These are phyloP conservation scores for Eufriesea mexicana DNA, from an alignment of 1,140 invertebrate genomes.

Conservation along the genomic window DNA sequence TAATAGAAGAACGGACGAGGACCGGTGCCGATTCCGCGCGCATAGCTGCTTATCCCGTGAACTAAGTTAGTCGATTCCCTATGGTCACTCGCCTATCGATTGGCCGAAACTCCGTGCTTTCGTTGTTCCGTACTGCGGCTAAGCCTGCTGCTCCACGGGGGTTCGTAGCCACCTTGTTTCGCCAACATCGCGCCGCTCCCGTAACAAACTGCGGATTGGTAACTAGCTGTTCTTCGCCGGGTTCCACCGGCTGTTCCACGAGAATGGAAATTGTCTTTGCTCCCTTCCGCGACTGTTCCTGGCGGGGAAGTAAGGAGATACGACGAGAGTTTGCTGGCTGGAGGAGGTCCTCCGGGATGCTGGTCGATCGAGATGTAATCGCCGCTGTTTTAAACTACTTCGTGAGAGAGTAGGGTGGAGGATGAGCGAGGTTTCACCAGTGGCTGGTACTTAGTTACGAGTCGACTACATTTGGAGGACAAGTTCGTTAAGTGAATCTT, in stretches of 20 bases:
- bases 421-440: no score
- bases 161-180: constrained; percentile 3
- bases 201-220: constrained; percentile 32
- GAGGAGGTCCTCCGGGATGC: no score
- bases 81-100: constrained; percentile 55
- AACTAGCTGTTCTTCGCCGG: background rate
- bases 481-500: no score
- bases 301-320: background rate
- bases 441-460: no score
- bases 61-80: constrained; percentile 66
- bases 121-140: constrained; percentile 43
- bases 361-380: no score
- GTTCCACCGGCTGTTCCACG: background rate
- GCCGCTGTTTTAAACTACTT: no score
- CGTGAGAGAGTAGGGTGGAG: no score
- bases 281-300: background rate
- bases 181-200: constrained; percentile 13
- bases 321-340: no score
- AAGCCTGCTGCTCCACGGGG: constrained; percentile 16
- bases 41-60: constrained; percentile 17
- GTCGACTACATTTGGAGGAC: no score
- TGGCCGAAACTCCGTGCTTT: constrained; percentile 37
- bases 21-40: background rate
- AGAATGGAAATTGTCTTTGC: background rate
- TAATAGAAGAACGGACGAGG: background rate